Conservation (phyloP, 2,113 vertebrate species). For the Barbus barbus region DNA sequence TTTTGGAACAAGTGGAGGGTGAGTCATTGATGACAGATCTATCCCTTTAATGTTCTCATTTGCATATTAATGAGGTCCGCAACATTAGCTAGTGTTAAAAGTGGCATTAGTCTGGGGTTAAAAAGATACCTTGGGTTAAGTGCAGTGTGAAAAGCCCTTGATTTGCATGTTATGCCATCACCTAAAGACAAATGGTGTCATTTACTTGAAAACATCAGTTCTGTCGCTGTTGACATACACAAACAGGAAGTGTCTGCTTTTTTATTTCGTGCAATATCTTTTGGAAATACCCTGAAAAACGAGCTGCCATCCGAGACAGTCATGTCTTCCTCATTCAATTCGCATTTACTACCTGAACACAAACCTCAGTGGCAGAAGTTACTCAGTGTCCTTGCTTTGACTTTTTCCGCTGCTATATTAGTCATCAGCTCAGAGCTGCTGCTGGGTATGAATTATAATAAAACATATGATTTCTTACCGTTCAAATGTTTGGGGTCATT, state of each 20-base stretch:
- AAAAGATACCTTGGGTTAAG: neutral
- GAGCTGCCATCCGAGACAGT: neutral
- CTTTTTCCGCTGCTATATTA: neutral
- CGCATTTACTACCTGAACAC: neutral
- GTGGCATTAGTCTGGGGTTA: neutral
- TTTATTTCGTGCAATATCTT: neutral
- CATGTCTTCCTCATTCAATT: neutral
- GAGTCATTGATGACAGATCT: neutral
- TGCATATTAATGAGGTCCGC: neutral
- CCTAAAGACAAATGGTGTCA: neutral
- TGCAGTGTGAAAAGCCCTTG: neutral
- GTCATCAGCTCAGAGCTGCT: neutral
- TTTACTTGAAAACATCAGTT: neutral
- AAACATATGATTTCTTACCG: neutral
- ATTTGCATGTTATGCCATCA: neutral
- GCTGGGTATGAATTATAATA: slow-evolving; percentile 2
- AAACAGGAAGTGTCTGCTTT: neutral
- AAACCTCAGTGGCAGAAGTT: neutral
- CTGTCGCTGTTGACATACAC: neutral
- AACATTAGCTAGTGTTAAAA: neutral
- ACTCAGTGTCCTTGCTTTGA: neutral
- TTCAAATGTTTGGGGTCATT: neutral
- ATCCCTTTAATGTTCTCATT: neutral
- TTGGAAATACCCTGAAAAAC: neutral
- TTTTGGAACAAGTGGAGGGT: neutral